phyloP scores from a whole-genome alignment of 2,113 vertebrate genomes.

The Enhydra lutris region DNA sequence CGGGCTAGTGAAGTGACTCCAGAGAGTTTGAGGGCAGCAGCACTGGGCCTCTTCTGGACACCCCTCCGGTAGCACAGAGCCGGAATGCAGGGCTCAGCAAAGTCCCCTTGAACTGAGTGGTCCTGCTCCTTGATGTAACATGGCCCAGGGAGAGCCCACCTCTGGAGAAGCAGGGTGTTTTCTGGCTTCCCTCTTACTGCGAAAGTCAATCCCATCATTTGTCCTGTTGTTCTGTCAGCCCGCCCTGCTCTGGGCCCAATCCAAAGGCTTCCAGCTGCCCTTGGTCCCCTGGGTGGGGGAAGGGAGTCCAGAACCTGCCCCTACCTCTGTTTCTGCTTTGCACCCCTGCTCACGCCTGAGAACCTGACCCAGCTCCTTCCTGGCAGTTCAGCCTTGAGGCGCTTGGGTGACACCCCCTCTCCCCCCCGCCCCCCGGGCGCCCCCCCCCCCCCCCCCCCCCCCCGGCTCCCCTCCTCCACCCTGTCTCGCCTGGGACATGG shows the following conservation, averaged over 20 bases:
- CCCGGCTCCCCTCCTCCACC: not conserved
- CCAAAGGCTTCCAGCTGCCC: not conserved
- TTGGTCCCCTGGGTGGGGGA: not conserved
- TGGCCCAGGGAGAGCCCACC: not conserved
- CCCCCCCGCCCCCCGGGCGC: too few species aligned
- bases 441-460: too few species aligned
- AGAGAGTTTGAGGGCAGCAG: not conserved
- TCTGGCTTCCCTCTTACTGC: not conserved
- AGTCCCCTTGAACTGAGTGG: not conserved
- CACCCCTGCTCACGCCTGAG: not conserved
- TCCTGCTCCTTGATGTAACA: not conserved
- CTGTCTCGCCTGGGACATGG: slow-evolving; percentile 35
- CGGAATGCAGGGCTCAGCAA: not conserved
- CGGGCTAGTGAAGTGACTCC: not conserved
- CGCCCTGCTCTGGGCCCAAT: not conserved
- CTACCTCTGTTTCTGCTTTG: not conserved
- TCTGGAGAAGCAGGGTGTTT: not conserved
- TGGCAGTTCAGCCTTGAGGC: slow-evolving; percentile 31
- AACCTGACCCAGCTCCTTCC: slow-evolving; percentile 44
- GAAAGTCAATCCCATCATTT: not conserved
- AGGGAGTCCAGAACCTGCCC: not conserved
- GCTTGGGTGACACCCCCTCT: slow-evolving; percentile 5
- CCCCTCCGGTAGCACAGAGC: not conserved
- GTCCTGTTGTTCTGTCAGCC: not conserved
- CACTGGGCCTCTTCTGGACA: not conserved